Evolutionary conservation across 2,888 invertebrate species (phyloP).

Genomic region (Platycnemis pennipes): DNA sequence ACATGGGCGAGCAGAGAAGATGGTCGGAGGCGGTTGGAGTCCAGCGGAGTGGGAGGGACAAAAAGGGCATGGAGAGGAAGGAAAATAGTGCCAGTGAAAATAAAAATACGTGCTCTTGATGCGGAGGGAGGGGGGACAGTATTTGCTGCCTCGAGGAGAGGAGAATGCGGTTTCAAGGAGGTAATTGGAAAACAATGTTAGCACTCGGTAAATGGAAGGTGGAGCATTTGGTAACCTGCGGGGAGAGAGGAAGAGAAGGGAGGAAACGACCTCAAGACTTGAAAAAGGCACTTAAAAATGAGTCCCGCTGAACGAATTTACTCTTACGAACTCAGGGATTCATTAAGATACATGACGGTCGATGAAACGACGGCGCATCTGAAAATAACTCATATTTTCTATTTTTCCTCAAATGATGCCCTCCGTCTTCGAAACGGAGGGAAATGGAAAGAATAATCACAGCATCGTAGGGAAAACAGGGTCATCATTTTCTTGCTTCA

Average conservation of each 20-base stretch:
- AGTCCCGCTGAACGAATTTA: neutral
- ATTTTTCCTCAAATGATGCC: neutral
- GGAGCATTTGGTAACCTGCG: neutral
- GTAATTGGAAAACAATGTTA: slow-evolving; percentile 54
- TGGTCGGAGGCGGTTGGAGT: no score
- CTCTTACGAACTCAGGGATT: neutral
- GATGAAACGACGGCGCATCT: neutral
- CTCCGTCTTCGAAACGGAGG: neutral
- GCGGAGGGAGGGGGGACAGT: neutral
- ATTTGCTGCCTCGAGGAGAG: neutral
- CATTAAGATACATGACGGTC: neutral
- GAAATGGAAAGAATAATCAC: neutral
- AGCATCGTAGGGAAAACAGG: neutral
- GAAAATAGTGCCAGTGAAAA: neutral
- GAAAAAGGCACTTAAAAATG: slow-evolving; percentile 16
- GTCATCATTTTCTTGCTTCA: neutral
- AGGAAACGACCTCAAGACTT: neutral
- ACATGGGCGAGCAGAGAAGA: neutral
- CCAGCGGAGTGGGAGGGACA: neutral
- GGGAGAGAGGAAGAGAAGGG: neutral
- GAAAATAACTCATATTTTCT: neutral
- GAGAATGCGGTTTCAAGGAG: neutral
- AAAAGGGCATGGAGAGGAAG: neutral
- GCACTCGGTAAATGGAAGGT: neutral
- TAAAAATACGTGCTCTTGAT: neutral